Conservation (phyloP, 2,797 vertebrate genomes). For the Tympanoctomys barrerae region DNA sequence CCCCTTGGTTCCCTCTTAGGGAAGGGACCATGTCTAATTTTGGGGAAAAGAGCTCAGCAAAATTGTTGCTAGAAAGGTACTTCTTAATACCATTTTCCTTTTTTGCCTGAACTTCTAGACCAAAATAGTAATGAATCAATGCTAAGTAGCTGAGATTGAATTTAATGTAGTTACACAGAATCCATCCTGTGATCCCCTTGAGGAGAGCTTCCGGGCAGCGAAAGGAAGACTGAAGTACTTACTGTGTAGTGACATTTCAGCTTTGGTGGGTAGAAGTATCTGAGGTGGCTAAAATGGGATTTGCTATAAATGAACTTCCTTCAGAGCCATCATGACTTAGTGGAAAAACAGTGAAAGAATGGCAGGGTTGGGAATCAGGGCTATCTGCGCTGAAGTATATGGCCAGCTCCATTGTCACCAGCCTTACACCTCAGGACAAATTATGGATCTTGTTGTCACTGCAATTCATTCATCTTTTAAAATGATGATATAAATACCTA, state of each 20-base stretch:
- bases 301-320: constrained; percentile 20
- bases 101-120: constrained; percentile 3
- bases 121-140: constrained; percentile 66
- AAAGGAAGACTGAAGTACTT: not conserved
- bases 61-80: constrained; percentile 45
- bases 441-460: not conserved
- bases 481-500: not conserved
- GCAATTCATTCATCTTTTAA: not conserved
- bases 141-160: constrained; percentile 57
- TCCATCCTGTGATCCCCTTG: not conserved
- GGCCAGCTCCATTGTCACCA: not conserved
- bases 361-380: not conserved
- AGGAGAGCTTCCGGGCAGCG: not conserved
- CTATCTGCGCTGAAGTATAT: not conserved
- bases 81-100: constrained; percentile 53
- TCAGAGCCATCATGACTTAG: not conserved
- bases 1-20: not conserved
- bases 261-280: not conserved
- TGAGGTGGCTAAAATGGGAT: not conserved
- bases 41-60: not conserved
- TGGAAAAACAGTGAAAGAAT: not conserved
- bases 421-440: not conserved
- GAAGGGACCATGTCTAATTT: not conserved
- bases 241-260: not conserved
- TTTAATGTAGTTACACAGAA: constrained; percentile 78